Base-by-base conservation (phyloP, 2,113 vertebrate species). In the pig (Sus scrofa) region DNA sequence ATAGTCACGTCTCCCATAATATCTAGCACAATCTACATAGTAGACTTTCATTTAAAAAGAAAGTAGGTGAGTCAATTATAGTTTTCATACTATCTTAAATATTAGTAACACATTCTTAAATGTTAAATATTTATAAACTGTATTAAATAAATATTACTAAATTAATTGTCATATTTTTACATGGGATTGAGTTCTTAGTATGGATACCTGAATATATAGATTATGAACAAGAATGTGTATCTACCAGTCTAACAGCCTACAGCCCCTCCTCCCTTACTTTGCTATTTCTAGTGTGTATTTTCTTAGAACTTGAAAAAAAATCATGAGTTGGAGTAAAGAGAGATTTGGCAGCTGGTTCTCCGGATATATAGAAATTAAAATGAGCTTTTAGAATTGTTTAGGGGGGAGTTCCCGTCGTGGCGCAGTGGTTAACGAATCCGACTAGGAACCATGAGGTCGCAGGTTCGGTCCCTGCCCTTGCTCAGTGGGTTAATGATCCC, bases 291-390 rank as follows among this genome's bases (percentile, higher is more conserved):
- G 60, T 79, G 15, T 91, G 3, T 83, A 58, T 71, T 97, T 92
- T 92, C 50, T 85, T 96, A 68, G 44, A 67, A 75, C 63, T 62
- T 89, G 34, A 84, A 60, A 93, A 60, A 93, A 86, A 85, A 74
- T 54, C 34, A 85, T 70, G 60, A 83, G 20, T 87, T 65, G 34
- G 20, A 82, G 18, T 87, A 73, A 83, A 70, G 37, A 94, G 71
- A 58, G 52, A 87, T 22, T 65, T 91, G 63, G 71, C 60, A 88
- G 1, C 93, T 97, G 79, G 50, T 82, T 92, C 15, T 88, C 44
- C 56, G 32, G 30, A 82, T 94, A 68, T 79, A 12, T 56, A 84
- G 63, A 96, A 73, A 79, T 94, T 87, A 93, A 95, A 97, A 67
- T 91, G 19, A 79, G 20, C 10, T 75, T 92, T 93, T 93, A 58